Base-by-base conservation (phyloP, 2,113 vertebrate species). In the Muntiacus reevesi region DNA sequence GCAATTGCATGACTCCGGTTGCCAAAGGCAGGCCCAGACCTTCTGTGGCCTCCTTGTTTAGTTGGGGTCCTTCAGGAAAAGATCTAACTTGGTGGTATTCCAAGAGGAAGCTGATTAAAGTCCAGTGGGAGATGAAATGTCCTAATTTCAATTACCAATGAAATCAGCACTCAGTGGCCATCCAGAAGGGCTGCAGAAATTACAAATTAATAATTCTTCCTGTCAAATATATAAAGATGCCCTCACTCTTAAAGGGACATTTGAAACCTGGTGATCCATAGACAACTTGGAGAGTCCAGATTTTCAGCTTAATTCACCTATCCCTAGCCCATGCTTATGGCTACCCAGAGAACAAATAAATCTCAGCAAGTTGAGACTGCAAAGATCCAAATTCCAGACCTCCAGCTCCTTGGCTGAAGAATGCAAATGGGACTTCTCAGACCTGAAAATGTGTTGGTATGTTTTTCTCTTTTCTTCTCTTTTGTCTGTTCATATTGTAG, bases 111-210 rank as follows among this genome's bases (percentile, higher is more conserved):
- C 81, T 16, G 52, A 16, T 81, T 90, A 52, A 88, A 94, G 54
- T 64, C 93, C 74, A 87, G 59, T 4, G 95, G 93, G 97, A 97
- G 33, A 21, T 60, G 25, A 71, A 97, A 74, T 92, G 79, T 55
- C 92, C 43, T 92, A 85, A 89, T 95, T 96, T 98, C 96, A 97
- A 96, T 97, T 93, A 97, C 96, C 93, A 95, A 89, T 97, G 96
- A 97, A 97, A 95, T 97, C 96, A 79, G 93, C 89, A 97, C 96
- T 96, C 92, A 94, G 74, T 82, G 79, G 67, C 25, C 95, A 95
- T 2, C 60, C 92, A 95, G 81, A 94, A 84, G 59, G 43, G n/a
- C 43, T 91, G 81, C 62, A 92, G 71, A 93, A 96, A 27, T 57
- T 92, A 74, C 81, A 55, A 97, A 94, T 94, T 96, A 93, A 91